phyloP scores from a whole-genome alignment of 92 coral and sea anemone species.

The Bergia puertoricense region DNA sequence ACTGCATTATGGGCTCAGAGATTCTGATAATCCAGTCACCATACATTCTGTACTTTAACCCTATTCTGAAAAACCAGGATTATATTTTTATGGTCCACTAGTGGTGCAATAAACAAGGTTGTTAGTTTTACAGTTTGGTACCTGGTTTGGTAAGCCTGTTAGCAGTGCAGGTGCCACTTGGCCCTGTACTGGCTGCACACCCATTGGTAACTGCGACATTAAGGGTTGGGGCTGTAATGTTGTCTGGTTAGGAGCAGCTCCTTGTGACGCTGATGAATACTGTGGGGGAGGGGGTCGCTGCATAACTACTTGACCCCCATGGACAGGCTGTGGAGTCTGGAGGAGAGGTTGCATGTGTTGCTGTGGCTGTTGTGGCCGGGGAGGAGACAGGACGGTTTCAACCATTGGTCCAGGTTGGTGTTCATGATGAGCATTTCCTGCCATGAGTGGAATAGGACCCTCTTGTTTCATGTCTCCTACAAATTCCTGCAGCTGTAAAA shows the following conservation, averaged over 20 bases:
- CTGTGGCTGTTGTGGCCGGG: slow-evolving; percentile 23
- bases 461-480: slow-evolving; percentile 12
- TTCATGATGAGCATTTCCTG: neutral
- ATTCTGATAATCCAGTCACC: too few relatives aligned
- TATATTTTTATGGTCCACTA: too few relatives aligned
- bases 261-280: slow-evolving; percentile 3
- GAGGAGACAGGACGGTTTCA: slow-evolving; percentile 41
- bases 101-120: too few relatives aligned
- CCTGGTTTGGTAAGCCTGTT: slow-evolving; percentile 35
- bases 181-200: slow-evolving; percentile 17
- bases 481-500: neutral
- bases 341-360: slow-evolving; percentile 36
- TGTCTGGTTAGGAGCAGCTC: slow-evolving; percentile 24
- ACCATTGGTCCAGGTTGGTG: slow-evolving; percentile 34
- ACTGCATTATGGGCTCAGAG: too few relatives aligned
- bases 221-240: slow-evolving; percentile 48
- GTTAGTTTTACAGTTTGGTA: neutral
- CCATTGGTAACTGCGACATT: slow-evolving; percentile 41
- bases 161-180: slow-evolving; percentile 5
- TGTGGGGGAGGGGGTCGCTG: slow-evolving; percentile 33
- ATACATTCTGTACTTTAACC: too few relatives aligned
- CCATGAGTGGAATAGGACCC: slow-evolving; percentile 20
- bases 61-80: too few relatives aligned
- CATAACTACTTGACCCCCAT: slow-evolving; percentile 18
- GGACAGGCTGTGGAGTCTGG: slow-evolving; percentile 31